Conservation (phyloP, 2,113 vertebrate genomes). For the Aptenodytes forsteri region DNA sequence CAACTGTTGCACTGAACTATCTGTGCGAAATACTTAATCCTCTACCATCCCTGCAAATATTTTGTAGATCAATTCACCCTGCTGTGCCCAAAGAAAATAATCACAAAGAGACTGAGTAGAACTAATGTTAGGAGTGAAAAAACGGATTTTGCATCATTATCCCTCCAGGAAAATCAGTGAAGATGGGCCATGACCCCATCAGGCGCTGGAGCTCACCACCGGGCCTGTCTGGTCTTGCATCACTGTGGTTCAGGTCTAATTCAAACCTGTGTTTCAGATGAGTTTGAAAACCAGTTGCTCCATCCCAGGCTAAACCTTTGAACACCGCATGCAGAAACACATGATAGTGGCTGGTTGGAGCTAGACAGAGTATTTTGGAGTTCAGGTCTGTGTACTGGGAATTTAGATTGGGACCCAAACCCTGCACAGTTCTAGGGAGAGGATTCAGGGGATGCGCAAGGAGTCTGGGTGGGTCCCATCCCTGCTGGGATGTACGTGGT, state of each 20-base stretch:
- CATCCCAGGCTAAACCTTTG: not conserved
- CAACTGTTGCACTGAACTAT: slow-evolving; percentile 19
- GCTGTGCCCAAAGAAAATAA: slow-evolving; percentile 37
- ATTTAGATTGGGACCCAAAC: not conserved
- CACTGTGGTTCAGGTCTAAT: not conserved
- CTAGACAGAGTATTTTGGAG: not conserved
- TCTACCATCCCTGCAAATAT: slow-evolving; percentile 9
- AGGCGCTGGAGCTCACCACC: not conserved
- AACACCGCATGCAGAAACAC: not conserved
- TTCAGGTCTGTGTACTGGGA: not conserved
- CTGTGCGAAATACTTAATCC: slow-evolving; percentile 1
- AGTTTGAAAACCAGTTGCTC: not conserved
- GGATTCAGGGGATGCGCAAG: rapidly evolving
- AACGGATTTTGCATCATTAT: not conserved
- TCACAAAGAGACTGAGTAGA: not conserved
- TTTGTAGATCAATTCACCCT: slow-evolving; percentile 52
- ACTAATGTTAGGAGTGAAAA: not conserved
- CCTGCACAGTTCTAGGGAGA: not conserved
- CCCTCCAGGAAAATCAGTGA: not conserved
- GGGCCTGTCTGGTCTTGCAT: not conserved
- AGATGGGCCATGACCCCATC: not conserved
- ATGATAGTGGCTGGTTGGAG: not conserved
- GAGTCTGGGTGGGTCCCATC: not conserved
- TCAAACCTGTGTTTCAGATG: not conserved
- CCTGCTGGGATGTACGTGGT: rapidly evolving